Base-by-base conservation (phyloP, 2,888 invertebrate genomes). In the Formica aserva region DNA sequence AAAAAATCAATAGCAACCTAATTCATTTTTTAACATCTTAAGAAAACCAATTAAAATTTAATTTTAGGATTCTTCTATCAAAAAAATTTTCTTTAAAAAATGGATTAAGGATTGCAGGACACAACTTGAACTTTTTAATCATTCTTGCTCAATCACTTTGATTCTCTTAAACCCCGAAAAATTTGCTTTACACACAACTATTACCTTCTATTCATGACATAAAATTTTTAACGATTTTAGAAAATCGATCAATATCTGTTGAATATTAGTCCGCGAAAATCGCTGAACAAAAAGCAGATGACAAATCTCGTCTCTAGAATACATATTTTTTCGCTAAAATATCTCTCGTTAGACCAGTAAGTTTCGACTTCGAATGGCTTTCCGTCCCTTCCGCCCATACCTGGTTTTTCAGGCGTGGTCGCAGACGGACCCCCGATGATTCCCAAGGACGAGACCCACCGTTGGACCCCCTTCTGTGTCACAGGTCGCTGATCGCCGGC, bases 351-450 rank as follows among this genome's bases (percentile, higher is more conserved):
- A 29, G 26, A 22, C 2, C 15, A 15, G 41, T 4, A 18, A 77
- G 38, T 62, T 60, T 41, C 45, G 57, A 13, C 32, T 32, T 26
- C 35, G 66, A 66, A 52, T 76, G 35, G 52, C 52, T 67, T 22
- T 72, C 13, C 29, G 22, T 41, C 35, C 35, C 32, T 26, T 29
- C 35, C 52, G 55, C 26, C 45, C 62, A 57, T 82, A 82, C 82
- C 82, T 82, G 78, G 26, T 45, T 66, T 26, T 45, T 45, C 78
- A 77, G 66, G 45, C 78, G 82, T 67, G 66, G 66, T 65, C 35
- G 13, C 41, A 69, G 35, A 38, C 45, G 45, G 57, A 35, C 11
- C n/a, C 18, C 26, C 60, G 65, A 26, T 15, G 75, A 76, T 65
- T 82, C 63, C 74, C 41, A 57, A 74, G 74, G 38, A 76, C 77